Evolutionary conservation across 2,797 vertebrate species (phyloP).

Genomic region (Triplophysa yarkandensis): DNA sequence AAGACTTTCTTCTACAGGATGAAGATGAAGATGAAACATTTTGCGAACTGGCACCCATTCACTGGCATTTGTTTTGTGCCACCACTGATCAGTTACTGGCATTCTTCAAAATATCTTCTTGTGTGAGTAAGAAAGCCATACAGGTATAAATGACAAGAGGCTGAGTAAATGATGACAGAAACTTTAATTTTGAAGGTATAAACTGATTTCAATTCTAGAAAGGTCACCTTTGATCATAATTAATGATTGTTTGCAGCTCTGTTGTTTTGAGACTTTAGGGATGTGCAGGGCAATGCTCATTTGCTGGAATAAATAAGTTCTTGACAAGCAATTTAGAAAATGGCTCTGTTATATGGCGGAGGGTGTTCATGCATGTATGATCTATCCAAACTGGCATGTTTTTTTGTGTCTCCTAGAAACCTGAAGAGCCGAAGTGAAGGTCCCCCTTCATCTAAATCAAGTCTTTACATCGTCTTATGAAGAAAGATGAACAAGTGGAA

Average conservation of each 20-base stretch:
- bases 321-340: conserved; percentile 27
- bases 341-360: conserved; percentile 1
- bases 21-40: no score
- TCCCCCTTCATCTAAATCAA: conserved; percentile 46
- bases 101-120: no score
- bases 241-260: conserved; percentile 15
- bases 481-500: conserved; percentile 33
- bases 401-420: conserved; percentile 36
- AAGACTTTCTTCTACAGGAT: no score
- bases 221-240: conserved; percentile 25
- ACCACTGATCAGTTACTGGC: no score
- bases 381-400: conserved; percentile 46
- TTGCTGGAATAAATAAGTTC: conserved; percentile 32
- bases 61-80: no score
- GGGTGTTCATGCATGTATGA: conserved; percentile 37
- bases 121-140: no score
- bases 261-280: background rate
- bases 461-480: background rate
- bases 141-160: no score
- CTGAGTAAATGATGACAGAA: no score
- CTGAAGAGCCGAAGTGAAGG: conserved; percentile 31
- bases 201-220: conserved; percentile 4
- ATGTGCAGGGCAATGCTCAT: background rate
- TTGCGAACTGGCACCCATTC: no score
- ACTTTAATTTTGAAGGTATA: background rate